A percentile compares a stretch with the other conserved stretches of the same genome.
phyloP scores from a whole-genome alignment of 2,113 vertebrate species.

The Camelus bactrianus region DNA sequence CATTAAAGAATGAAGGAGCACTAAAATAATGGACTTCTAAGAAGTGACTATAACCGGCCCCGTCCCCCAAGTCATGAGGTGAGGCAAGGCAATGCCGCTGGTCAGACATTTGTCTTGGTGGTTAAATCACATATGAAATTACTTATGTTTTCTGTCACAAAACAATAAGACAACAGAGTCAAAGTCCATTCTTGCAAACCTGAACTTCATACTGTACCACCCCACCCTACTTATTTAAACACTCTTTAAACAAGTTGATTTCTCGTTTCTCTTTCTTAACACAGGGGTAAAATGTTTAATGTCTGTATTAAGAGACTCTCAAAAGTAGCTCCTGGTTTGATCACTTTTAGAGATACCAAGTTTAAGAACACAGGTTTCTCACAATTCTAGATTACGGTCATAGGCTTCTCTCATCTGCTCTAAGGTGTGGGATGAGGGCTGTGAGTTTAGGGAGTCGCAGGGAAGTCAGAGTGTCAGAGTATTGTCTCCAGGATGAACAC shows the following conservation, averaged over 20 bases:
- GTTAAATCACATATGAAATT: constrained; percentile 38
- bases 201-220: neutral
- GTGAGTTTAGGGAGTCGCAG: neutral
- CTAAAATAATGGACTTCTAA: neutral
- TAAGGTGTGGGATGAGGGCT: neutral
- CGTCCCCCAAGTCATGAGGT: neutral
- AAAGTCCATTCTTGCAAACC: constrained; percentile 17
- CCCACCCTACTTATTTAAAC: neutral
- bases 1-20: neutral
- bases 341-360: neutral
- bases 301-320: neutral
- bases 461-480: neutral
- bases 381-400: constrained; percentile 19
- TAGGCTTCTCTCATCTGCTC: neutral
- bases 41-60: neutral
- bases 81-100: neutral
- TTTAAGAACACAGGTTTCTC: constrained; percentile 21
- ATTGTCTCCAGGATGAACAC: neutral
- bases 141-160: constrained; percentile 29
- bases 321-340: neutral
- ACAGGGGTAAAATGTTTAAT: constrained; percentile 9
- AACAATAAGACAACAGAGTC: constrained; percentile 10
- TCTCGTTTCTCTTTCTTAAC: constrained; percentile 28
- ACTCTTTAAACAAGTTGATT: constrained; percentile 35
- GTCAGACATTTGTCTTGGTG: neutral